Evolutionary conservation across 92 coral and sea anemone species (phyloP), one percentile per base, ranked within the genome.

Genomic region (Muricea muricata): DNA sequence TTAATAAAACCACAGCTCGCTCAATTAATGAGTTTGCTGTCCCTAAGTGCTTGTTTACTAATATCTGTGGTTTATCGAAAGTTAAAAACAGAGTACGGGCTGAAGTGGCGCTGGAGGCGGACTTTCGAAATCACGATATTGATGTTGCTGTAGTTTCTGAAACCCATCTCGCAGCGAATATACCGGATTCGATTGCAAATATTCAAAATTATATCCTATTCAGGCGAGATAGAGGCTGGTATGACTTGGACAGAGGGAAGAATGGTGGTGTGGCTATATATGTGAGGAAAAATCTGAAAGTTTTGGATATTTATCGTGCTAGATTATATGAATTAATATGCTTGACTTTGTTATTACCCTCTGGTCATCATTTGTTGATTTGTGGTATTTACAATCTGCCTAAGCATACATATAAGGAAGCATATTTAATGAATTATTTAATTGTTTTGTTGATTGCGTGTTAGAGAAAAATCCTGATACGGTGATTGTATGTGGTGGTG

Each of bases 261-360:
- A 85, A 81, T 45, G 92, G 94, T 30, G 94, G 90, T 18, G 50
- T 88, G 56, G 92, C 94, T 7, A 77, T 88, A 17, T 91, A 81
- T 45, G 46, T 33, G 20, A 65, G 94, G 48, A 81, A 67, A 9
- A 88, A 85, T 60, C 33, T 91, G 21, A 82, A 57, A n/a, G 89
- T 88, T 45, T 23, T 88, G 30, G 78, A 91, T 35, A 70, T 85
- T 65, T 67, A 67, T 35, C 73, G 83, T 8, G 81, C 90, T 24
- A 76, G 73, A 20, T 54, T 75, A 7, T 89, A 78, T 67, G 87
- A 89, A 73, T 25, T 89, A 15, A 70, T 85, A 12, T 79, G 87
- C 18, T 23, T 80, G 14, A 85, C 82, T 47, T 76, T 91, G 35
- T 40, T 89, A 37, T 29, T 91, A 48, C 88, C 92, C 39, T 69